phyloP scores from a whole-genome alignment of 2,113 vertebrate genomes.

The Microcebus griseorufus region DNA sequence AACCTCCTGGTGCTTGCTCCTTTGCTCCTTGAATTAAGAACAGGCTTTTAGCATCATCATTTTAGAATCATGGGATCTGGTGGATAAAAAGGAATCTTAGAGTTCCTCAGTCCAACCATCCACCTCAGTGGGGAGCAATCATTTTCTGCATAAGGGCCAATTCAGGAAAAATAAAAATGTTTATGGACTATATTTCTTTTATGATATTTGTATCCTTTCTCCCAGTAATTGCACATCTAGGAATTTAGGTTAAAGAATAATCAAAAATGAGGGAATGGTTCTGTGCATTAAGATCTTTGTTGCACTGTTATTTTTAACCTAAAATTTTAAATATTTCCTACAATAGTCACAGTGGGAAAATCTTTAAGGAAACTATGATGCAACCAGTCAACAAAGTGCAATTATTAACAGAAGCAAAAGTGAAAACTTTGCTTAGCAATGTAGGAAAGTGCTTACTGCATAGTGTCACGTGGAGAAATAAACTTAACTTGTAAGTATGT shows the following conservation, averaged over 20 bases:
- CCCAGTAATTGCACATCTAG: constrained; percentile 37
- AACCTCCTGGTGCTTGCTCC: fast-evolving
- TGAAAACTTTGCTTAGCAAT: background rate
- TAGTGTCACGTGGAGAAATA: background rate
- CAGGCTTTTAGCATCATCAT: background rate
- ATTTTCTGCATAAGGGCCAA: constrained; percentile 43
- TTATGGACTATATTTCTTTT: constrained; percentile 52
- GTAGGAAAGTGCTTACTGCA: background rate
- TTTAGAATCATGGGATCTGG: background rate
- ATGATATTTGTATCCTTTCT: constrained; percentile 46
- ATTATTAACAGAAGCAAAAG: background rate
- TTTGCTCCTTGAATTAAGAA: background rate
- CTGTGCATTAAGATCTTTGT: constrained; percentile 6
- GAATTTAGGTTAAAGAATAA: constrained; percentile 35
- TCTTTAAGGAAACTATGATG: background rate
- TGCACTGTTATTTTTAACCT: constrained; percentile 60
- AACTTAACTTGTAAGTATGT: background rate
- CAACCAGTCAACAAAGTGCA: background rate
- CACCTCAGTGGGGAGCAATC: constrained; percentile 18
- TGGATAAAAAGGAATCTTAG: background rate
- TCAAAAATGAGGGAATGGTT: background rate
- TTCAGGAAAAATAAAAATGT: constrained; percentile 63
- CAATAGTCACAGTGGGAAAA: background rate
- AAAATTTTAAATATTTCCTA: constrained; percentile 50
- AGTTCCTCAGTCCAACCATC: background rate